These are phyloP conservation scores for Tautogolabrus adspersus DNA, from an alignment of 2,113 vertebrate species.

Conservation along the genomic window DNA sequence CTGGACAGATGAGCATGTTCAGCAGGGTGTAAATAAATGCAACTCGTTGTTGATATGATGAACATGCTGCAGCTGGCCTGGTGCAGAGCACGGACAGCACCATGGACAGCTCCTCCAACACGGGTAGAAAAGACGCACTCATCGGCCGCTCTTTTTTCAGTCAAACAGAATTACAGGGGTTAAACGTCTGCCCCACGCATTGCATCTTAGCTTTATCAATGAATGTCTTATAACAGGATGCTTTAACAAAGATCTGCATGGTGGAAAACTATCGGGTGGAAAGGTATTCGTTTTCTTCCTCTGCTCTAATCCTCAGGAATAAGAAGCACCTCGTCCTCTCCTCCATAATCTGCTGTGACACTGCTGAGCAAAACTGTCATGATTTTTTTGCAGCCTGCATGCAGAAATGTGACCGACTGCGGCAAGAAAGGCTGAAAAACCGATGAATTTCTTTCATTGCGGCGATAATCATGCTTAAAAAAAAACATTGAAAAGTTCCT, in stretches of 20 bases:
- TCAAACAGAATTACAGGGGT: not conserved
- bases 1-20: slow-evolving; percentile 45
- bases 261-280: not conserved
- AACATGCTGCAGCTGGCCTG: slow-evolving; percentile 38
- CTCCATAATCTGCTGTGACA: slow-evolving; percentile 69
- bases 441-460: not conserved
- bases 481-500: not conserved
- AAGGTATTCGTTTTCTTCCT: slow-evolving; percentile 17
- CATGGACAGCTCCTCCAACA: slow-evolving; percentile 52
- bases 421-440: slow-evolving; percentile 3
- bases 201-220: not conserved
- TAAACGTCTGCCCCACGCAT: not conserved
- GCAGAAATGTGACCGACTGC: slow-evolving; percentile 34
- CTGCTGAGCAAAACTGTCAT: slow-evolving; percentile 57
- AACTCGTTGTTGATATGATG: slow-evolving; percentile 71
- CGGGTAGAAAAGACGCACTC: not conserved
- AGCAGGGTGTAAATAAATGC: slow-evolving; percentile 48
- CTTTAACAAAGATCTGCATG: not conserved
- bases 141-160: not conserved
- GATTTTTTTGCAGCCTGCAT: slow-evolving; percentile 33
- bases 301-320: slow-evolving; percentile 53
- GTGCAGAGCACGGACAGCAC: slow-evolving; percentile 37
- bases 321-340: slow-evolving; percentile 44
- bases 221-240: not conserved
- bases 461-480: not conserved